Evolutionary conservation across 2,113 vertebrate species (phyloP), one percentile per base, ranked within the genome.

Genomic region (Athene noctua): DNA sequence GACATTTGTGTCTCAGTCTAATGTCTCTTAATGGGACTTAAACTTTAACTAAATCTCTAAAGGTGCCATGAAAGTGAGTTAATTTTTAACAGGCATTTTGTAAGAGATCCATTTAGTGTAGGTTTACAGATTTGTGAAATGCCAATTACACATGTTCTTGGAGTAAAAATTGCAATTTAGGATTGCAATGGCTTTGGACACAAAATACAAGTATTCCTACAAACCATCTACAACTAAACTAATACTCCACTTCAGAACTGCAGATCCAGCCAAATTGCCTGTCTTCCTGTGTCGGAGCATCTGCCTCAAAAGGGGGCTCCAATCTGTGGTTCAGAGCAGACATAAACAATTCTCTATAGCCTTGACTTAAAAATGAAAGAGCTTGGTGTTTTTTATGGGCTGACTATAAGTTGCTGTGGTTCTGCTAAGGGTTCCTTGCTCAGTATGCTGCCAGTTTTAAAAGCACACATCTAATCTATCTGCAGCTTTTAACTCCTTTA

Each of bases 51-150:
- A 73, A 73, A 81, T 68, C 22, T 72, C 29, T 91, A 85, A 72
- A 88, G 14, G 36, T 81, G 47, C 49, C 40, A 67, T 75, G 61
- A 91, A 92, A 83, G 14, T 14, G 42, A 93, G 73, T 88, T 92
- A 96, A 75, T 87, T 71, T 95, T 96, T 94, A 88, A 79, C 59
- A 91, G 40, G 17, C 13, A 9, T 95, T 84, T 89, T 86, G 61
- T 68, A 87, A 81, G 26, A 91, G 27, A 65, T 58, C 11, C 5
- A 0, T 54, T 72, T 89, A 82, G 66, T 61, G 15, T 63, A 65
- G 57, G 17, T 72, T 84, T 88, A 81, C 46, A 49, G 49, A 84
- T 80, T 59, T 80, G 70, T 78, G 57, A 93, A 94, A 85, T 27
- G 17, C 15, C 78, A 54, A 27, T 58, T 82, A 84, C 27, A 77